Evolutionary conservation across 2,888 invertebrate species (phyloP), one percentile per base, ranked within the genome.

Genomic region (Ernsta delagoae): DNA sequence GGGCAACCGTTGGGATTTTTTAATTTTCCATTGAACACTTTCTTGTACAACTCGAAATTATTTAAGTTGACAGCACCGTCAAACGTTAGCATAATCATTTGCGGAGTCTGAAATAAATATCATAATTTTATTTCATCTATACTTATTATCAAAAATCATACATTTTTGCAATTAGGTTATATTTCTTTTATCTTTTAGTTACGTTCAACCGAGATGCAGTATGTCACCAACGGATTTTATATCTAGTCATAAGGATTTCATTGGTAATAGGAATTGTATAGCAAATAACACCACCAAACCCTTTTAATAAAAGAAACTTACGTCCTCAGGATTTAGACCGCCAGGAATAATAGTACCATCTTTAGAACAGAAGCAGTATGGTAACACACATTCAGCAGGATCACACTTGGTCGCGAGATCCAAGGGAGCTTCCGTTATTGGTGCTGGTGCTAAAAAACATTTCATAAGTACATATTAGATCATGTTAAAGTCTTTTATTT

Each of bases 1-100:
- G 96, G 95, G 80, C 98, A 98, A 12, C 97, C 97, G 84, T 99
- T 98, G 59, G 98, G 97, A 92, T 98, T 98, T 81, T 96, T 94
- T 75, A 97, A 94, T 83, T 96, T 96, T 71, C 95, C 95, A 81
- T 95, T 95, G 86, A 98, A 97, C 67, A 98, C 97, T 89, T 97
- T 97, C 85, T 95, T 96, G 90, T 98, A 98, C 80, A 96, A 95
- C 73, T 97, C 97, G 86, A 95, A 98, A 90, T 98, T 98, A 86
- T 98, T 98, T 81, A 97, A 94, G 90, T 98, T 98, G 76, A 98
- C 95, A 34, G 98, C 98, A 64, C 98, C 98, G 85, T 98, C 98
- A 85, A 98, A 98, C 53, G 98, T 98, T 79, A 98, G 88, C 82
- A 98, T 88, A 78, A 98, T 97, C 95, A 98, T 98, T 94, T 98